phyloP scores from a whole-genome alignment of 1,140 invertebrate species.

The Atopsyche davidsoni region DNA sequence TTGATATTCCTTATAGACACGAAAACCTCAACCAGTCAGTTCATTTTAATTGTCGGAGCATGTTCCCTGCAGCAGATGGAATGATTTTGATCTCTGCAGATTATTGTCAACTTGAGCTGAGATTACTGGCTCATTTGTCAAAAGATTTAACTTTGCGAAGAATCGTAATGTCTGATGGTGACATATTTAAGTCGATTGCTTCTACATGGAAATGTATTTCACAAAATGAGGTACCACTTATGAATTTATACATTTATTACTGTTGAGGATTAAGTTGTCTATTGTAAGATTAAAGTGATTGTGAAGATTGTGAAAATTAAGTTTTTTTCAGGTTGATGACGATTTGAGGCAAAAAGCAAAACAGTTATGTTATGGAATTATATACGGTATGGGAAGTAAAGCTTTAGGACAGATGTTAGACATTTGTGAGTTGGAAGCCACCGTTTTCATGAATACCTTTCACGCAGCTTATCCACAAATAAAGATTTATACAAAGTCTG shows the following conservation, averaged over 20 bases:
- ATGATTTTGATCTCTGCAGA: constrained; percentile 80
- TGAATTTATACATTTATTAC: too few relatives aligned
- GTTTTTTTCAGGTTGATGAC: constrained; percentile 56
- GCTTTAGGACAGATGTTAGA: constrained; percentile 76
- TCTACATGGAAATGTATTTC: constrained; percentile 70
- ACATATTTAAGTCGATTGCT: constrained; percentile 85
- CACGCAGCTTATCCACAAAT: constrained; percentile 74
- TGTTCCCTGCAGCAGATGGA: constrained; percentile 59
- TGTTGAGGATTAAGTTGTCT: too few relatives aligned
- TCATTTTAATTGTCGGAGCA: constrained; percentile 56
- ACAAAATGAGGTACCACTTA: constrained; percentile 52
- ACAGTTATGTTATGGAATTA: constrained; percentile 93
- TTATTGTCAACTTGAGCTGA: constrained; percentile 92
- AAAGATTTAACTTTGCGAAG: constrained; percentile 65
- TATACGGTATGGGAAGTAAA: constrained; percentile 94
- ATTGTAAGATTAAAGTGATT: too few relatives aligned
- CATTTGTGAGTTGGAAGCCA: constrained; percentile 75
- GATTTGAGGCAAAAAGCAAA: constrained; percentile 81
- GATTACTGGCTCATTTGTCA: constrained; percentile 87
- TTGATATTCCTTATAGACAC: constrained; percentile 50
- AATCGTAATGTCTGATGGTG: constrained; percentile 66
- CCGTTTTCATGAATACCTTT: constrained; percentile 75
- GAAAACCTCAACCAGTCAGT: constrained; percentile 32
- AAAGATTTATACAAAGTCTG: constrained; percentile 58
- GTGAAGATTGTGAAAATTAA: too few relatives aligned